These are phyloP conservation scores for Anarrhichthys ocellatus DNA, from an alignment of 2,113 vertebrate species.

Conservation along the genomic window DNA sequence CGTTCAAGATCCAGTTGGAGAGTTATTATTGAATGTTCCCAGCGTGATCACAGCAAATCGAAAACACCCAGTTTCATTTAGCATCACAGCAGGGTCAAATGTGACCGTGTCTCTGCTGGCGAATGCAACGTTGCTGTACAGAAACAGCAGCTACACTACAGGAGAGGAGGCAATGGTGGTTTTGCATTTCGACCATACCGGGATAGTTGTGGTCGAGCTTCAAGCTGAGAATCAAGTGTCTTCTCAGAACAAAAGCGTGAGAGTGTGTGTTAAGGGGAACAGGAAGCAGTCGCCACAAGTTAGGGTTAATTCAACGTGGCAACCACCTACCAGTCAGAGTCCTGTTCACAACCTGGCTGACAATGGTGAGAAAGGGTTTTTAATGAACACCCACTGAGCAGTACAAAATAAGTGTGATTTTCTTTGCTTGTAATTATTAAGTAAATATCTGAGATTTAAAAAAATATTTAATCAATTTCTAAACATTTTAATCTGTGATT, in stretches of 20 bases:
- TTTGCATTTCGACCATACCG: conserved; percentile 37
- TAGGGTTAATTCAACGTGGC: conserved; percentile 23
- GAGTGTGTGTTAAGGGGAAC: conserved; percentile 27
- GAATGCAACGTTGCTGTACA: conserved; percentile 26
- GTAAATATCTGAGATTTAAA: background rate
- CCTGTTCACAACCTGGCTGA: background rate
- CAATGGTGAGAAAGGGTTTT: conserved; percentile 26
- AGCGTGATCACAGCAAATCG: background rate
- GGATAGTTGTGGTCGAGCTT: conserved; percentile 30
- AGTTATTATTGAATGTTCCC: conserved; percentile 2
- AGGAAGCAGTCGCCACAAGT: conserved; percentile 35
- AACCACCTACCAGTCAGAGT: conserved; percentile 22
- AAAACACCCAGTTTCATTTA: conserved; percentile 1
- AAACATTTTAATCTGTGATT: background rate
- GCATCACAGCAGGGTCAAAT: background rate
- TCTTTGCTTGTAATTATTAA: background rate
- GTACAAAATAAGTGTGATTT: background rate
- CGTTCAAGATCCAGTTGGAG: conserved; percentile 33
- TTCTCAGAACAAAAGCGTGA: conserved; percentile 34
- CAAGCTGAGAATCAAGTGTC: conserved; percentile 43
- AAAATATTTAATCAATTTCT: background rate
- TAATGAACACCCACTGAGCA: background rate
- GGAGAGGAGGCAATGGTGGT: conserved; percentile 19
- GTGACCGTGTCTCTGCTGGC: conserved; percentile 32
- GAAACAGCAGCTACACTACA: conserved; percentile 38